Conservation (phyloP, 2,797 vertebrate species). For the Hephaestus fuliginosus region DNA sequence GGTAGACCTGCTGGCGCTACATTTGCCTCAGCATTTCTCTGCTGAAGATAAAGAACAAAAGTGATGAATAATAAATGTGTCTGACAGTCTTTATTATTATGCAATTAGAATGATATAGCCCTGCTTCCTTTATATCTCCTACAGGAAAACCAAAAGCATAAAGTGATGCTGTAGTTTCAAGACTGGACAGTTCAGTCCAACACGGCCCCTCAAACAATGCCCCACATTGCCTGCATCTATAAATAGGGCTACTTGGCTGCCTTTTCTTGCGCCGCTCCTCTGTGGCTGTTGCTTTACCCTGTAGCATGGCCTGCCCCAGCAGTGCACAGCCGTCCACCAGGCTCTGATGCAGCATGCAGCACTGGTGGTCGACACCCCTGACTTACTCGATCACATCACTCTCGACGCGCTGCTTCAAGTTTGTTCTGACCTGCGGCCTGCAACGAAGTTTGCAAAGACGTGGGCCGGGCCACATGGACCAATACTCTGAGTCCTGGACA, state of each 20-base stretch:
- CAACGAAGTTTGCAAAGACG: constrained; percentile 45
- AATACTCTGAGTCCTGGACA: background rate
- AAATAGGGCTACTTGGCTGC: constrained; percentile 71
- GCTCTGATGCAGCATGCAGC: constrained; percentile 54
- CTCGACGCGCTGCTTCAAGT: constrained; percentile 41
- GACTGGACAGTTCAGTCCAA: constrained; percentile 41
- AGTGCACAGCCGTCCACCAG: constrained; percentile 43
- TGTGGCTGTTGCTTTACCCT: constrained; percentile 53
- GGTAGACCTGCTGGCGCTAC: background rate
- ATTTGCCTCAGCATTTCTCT: background rate
- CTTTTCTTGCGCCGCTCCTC: constrained; percentile 48
- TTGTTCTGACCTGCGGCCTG: constrained; percentile 47
- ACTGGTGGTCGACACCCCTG: constrained; percentile 64
- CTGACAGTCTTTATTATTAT: no score
- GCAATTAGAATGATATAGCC: background rate
- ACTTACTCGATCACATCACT: constrained; percentile 68
- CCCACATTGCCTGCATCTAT: constrained; percentile 72
- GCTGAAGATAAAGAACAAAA: background rate
- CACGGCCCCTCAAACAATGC: constrained; percentile 63
- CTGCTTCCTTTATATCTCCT: constrained; percentile 28
- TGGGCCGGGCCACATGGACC: background rate
- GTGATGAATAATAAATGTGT: background rate
- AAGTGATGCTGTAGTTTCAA: constrained; percentile 32
- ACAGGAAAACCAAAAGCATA: background rate
- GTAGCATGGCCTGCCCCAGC: constrained; percentile 61